These are phyloP conservation scores for Drosophila busckii DNA, from an alignment of 1,140 invertebrate species.

Conservation along the genomic window DNA sequence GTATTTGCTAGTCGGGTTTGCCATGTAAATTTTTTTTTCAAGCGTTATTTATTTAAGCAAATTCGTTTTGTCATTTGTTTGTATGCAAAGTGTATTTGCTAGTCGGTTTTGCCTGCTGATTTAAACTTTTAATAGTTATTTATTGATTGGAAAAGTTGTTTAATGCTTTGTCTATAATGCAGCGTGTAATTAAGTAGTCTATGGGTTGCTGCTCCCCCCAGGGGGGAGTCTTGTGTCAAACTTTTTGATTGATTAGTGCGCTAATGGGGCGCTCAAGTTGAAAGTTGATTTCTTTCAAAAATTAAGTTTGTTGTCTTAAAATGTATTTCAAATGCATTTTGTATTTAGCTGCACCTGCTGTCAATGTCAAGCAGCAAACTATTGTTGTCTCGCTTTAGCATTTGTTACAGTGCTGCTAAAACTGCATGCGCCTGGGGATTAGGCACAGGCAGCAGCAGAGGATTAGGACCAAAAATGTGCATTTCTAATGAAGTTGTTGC, in stretches of 20 bases:
- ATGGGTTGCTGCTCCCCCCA: too few species aligned
- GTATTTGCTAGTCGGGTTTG: too few species aligned
- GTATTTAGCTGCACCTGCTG: conserved; percentile 13
- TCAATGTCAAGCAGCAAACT: conserved; percentile 1
- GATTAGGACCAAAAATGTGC: conserved; percentile 37
- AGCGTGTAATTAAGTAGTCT: conserved; percentile 68
- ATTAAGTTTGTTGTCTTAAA: background rate
- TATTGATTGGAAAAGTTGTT: conserved; percentile 36
- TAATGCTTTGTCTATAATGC: conserved; percentile 25
- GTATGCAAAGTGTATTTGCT: too few species aligned
- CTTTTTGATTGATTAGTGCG: conserved; percentile 54
- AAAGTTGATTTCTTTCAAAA: background rate
- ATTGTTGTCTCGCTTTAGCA: background rate
- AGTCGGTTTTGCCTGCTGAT: background rate
- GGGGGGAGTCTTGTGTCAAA: conserved; percentile 25
- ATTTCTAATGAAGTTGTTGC: conserved; percentile 74
- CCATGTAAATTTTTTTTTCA: too few species aligned
- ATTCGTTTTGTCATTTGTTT: too few species aligned
- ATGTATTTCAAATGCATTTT: background rate
- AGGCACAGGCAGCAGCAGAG: conserved; percentile 25
- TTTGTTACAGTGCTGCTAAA: conserved; percentile 12
- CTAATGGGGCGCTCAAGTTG: background rate
- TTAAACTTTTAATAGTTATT: too few species aligned
- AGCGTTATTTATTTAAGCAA: too few species aligned
- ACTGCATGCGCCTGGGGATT: conserved; percentile 21